phyloP scores from a whole-genome alignment of 2,113 vertebrate species.

The Leucoraja erinaceus region DNA sequence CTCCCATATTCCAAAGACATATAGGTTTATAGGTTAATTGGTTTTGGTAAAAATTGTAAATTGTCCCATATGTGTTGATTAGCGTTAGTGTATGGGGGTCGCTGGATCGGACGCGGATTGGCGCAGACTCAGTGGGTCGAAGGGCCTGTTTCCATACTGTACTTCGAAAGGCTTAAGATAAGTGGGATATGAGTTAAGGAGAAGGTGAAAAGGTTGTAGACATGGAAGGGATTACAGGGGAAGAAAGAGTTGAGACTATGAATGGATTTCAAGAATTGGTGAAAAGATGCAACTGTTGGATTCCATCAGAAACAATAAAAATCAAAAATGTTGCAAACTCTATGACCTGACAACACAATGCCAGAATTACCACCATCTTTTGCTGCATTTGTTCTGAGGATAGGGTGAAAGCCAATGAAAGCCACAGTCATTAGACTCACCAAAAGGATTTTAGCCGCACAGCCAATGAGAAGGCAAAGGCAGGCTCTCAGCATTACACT shows the following conservation, averaged over 20 bases:
- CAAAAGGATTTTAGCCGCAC: neutral
- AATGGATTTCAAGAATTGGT: neutral
- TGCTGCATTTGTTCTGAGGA: neutral
- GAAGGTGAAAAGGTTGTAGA: neutral
- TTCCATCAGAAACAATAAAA: neutral
- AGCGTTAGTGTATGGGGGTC: too few species aligned
- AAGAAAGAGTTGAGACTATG: neutral
- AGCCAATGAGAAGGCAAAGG: neutral
- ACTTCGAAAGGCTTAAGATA: too few species aligned
- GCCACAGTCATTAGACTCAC: neutral
- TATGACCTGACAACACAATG: neutral
- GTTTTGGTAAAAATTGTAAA: too few species aligned
- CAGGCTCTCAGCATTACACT: neutral
- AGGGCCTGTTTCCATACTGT: too few species aligned
- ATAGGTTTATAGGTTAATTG: too few species aligned
- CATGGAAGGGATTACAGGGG: neutral
- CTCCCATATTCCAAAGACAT: too few species aligned
- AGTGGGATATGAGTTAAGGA: neutral
- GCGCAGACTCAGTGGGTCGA: too few species aligned
- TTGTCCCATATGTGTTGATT: too few species aligned
- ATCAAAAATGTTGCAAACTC: too few species aligned
- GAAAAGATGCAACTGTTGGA: neutral
- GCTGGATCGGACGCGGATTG: too few species aligned
- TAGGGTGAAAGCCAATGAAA: neutral
- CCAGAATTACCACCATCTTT: neutral